Percentiles rank a stretch among this genome's conserved stretches.
These are phyloP conservation scores for Drosophila merina DNA, from an alignment of 2,888 invertebrate species.

Conservation along the genomic window DNA sequence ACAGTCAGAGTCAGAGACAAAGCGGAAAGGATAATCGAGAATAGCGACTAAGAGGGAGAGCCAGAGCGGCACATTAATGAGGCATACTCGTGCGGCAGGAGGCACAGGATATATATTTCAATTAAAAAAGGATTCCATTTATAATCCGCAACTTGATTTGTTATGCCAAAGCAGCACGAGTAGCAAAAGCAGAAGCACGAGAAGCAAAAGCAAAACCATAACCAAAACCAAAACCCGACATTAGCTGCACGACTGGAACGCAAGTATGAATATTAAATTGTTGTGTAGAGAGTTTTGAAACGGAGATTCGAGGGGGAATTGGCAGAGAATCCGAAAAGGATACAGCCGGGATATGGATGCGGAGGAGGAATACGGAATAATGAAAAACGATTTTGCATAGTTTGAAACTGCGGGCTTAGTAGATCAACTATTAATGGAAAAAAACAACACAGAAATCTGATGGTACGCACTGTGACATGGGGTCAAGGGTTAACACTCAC, in stretches of 20 bases:
- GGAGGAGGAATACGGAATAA: constrained; percentile 58
- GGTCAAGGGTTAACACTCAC: constrained; percentile 8
- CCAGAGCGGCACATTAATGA: constrained; percentile 42
- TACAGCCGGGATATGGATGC: constrained; percentile 5
- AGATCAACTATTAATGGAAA: constrained; percentile 76
- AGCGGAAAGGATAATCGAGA: constrained; percentile 31
- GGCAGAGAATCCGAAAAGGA: constrained; percentile 1
- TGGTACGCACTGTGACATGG: constrained; percentile 33
- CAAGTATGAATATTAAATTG: constrained; percentile 78
- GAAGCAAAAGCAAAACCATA: constrained; percentile 22
- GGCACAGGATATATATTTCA: constrained; percentile 64
- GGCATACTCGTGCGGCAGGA: constrained; percentile 34
- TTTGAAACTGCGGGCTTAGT: constrained; percentile 69
- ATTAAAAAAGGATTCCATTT: constrained; percentile 79
- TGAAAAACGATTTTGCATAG: constrained; percentile 74
- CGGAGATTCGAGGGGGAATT: constrained; percentile 45
- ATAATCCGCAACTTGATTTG: constrained; percentile 73
- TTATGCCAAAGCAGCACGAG: constrained; percentile 42
- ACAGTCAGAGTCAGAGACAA: constrained; percentile 34
- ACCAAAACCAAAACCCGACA: constrained; percentile 53
- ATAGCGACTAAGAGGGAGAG: not conserved
- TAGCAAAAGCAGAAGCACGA: not conserved
- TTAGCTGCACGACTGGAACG: constrained; percentile 73
- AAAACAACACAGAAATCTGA: constrained; percentile 57
- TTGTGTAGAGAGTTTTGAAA: constrained; percentile 64